Base-by-base conservation (phyloP, 2,888 invertebrate species). In the Chloroclysta siterata region DNA sequence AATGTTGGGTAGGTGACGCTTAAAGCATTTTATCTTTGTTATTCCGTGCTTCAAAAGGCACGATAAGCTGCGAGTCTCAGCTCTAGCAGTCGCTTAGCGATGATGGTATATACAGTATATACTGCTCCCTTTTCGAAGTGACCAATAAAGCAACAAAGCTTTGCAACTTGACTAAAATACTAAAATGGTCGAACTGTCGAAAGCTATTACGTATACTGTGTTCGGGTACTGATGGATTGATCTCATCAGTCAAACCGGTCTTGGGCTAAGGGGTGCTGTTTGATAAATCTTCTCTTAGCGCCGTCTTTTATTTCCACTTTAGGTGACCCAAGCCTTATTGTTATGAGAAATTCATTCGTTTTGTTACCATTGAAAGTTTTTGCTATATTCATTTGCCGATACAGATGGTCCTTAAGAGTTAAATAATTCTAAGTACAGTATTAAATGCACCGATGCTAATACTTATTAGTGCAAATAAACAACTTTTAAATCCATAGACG, bases 211-310 rank as follows among this genome's bases (percentile, higher is more conserved):
- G 28, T 58, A 58, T 56, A 48, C 52, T 53, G 59, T 63, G 47
- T 8, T 42, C 54, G 55, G 64, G 59, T 51, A 15, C 57, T 68
- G 66, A 72, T 70, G 63, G 62, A 72, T 72, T 46, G 66, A 53
- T 47, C 55, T 65, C 71, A 67, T 72, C 70, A 60, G 57, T 71
- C 69, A 71, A 60, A 51, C 53, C 29, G 50, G 55, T 44, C 39
- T 55, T 52, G 53, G 51, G 60, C 51, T 63, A 60, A 66, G 60
- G 62, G 60, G 28, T 46, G 41, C 28, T 54, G 46, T 51, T 51
- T 61, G 56, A 62, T 52, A 39, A 53, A 60, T 63, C 14, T 33
- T 46, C 15, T 55, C 51, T 48, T 51, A 42, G 7, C 28, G 56
- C 39, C 47, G 36, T 39, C 48, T 59, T 36, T 46, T 59, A 50